Evolutionary conservation across 2,113 vertebrate species (phyloP).

Genomic region (Chaenogobius annularis): DNA sequence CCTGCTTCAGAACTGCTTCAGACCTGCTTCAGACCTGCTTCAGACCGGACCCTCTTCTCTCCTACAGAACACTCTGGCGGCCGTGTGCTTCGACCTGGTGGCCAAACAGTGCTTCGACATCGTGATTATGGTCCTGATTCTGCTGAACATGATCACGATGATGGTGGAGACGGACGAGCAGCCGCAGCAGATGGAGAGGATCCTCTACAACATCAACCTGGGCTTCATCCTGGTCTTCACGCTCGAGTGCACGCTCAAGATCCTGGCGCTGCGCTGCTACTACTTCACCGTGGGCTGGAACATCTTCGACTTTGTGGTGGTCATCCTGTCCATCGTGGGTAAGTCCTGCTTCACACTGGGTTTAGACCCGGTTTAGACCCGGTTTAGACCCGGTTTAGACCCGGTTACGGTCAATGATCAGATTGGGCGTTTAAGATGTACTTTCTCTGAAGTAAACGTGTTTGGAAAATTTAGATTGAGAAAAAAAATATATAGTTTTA

Average conservation of each 20-base stretch:
- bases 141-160: conserved; percentile 99
- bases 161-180: conserved; percentile 99
- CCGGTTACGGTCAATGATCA: too few relatives aligned
- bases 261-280: conserved; percentile 89
- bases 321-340: conserved; percentile 97
- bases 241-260: conserved; percentile 88
- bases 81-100: conserved; percentile 92
- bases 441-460: too few relatives aligned
- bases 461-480: too few relatives aligned
- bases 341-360: conserved; percentile 45
- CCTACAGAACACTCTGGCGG: conserved; percentile 87
- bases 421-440: too few relatives aligned
- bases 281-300: conserved; percentile 99
- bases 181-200: conserved; percentile 82
- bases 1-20: too few relatives aligned
- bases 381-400: neutral
- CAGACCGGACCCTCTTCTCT: neutral
- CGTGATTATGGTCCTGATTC: conserved; percentile 97
- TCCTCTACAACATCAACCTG: conserved; percentile 92
- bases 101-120: conserved; percentile 95
- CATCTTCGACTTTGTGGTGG: conserved; percentile 98
- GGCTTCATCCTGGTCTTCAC: conserved; percentile 94
- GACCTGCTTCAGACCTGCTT: too few relatives aligned
- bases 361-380: neutral
- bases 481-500: too few relatives aligned